A percentile compares a stretch with the other conserved stretches of the same genome.
Conservation (phyloP, 2,888 invertebrate genomes). For the Bimastos eiseni region DNA sequence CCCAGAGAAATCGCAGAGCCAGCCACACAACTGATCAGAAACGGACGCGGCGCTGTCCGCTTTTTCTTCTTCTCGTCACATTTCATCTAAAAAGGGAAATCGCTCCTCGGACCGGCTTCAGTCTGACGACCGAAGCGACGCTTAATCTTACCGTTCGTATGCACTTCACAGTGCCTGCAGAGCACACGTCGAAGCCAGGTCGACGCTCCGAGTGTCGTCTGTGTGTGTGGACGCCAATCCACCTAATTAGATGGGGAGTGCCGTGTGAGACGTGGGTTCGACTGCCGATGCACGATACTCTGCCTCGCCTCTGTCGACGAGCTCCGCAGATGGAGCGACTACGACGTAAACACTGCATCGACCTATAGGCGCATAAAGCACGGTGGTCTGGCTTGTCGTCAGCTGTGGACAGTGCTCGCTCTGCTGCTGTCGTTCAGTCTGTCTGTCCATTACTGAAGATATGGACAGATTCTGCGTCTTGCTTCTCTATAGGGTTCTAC, state of each 20-base stretch:
- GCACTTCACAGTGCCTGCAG: not conserved
- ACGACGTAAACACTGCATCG: not conserved
- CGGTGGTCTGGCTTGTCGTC: not conserved
- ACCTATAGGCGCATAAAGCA: not conserved
- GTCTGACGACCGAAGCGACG: not conserved
- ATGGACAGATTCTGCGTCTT: not conserved
- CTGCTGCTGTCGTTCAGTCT: not conserved
- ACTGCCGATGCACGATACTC: not conserved
- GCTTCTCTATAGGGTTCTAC: slow-evolving; percentile 19
- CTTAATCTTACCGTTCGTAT: not conserved
- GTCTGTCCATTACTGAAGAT: not conserved
- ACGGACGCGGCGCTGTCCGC: no score
- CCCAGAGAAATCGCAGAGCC: no score
- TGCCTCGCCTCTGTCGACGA: not conserved
- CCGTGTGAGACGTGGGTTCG: not conserved
- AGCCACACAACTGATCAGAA: no score
- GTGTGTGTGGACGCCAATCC: slow-evolving; percentile 1
- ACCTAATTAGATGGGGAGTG: slow-evolving; percentile 9
- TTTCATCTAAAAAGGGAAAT: not conserved
- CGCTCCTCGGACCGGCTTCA: not conserved
- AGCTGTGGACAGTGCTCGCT: not conserved
- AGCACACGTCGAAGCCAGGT: not conserved
- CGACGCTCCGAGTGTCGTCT: not conserved
- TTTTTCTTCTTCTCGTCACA: not conserved
- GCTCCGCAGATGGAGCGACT: not conserved